A percentile compares a stretch with the other conserved stretches of the same genome.
These are phyloP conservation scores for Rhabdornis inornatus DNA, from an alignment of 2,113 vertebrate species.

Conservation along the genomic window DNA sequence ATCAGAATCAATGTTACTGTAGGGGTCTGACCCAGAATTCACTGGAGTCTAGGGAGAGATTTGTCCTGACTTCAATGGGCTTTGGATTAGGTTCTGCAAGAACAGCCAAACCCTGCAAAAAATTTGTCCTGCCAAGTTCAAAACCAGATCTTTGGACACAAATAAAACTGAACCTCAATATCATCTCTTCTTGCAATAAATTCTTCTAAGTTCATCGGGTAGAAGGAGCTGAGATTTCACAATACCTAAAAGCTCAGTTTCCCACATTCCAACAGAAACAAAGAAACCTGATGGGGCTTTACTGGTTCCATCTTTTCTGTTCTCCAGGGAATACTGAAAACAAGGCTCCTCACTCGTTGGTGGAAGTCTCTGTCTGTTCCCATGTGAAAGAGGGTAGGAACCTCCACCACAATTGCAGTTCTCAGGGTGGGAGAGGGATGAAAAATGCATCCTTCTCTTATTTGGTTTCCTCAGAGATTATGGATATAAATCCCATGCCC, in stretches of 20 bases:
- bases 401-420: constrained; percentile 26
- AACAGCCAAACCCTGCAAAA: constrained; percentile 59
- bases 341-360: neutral
- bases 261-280: constrained; percentile 50
- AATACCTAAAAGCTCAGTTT: constrained; percentile 35
- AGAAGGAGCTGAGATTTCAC: constrained; percentile 42
- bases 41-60: constrained; percentile 57
- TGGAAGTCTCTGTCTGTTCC: neutral
- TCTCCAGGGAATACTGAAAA: neutral
- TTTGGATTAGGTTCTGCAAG: constrained; percentile 55
- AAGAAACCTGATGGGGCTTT: constrained; percentile 15
- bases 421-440: neutral
- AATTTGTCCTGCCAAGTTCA: constrained; percentile 52
- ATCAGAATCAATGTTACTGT: constrained; percentile 43
- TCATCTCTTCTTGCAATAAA: constrained; percentile 55
- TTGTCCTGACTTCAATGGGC: constrained; percentile 47
- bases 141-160: constrained; percentile 58
- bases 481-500: neutral
- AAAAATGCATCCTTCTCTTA: constrained; percentile 34
- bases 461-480: constrained; percentile 40
- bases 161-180: constrained; percentile 61
- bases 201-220: constrained; percentile 20
- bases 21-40: constrained; percentile 59
- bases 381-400: constrained; percentile 27
- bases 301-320: neutral